Evolutionary conservation across 1,140 invertebrate genomes (phyloP).

Genomic region (Sarcophaga bullata): DNA sequence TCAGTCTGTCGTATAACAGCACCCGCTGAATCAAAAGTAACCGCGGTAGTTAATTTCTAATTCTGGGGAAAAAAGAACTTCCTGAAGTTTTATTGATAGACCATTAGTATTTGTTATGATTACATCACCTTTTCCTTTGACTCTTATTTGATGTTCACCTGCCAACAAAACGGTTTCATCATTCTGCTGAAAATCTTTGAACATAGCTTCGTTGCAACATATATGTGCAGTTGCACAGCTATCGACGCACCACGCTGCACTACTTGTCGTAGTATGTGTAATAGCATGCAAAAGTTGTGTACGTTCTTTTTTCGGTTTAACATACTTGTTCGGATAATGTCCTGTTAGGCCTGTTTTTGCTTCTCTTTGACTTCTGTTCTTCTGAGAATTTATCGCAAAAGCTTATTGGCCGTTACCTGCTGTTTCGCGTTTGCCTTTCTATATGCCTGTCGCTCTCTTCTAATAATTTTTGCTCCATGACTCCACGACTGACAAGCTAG

Average conservation of each 20-base stretch:
- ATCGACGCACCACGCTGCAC: slow-evolving; percentile 45
- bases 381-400: no score
- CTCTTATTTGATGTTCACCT: slow-evolving; percentile 41
- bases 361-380: no score
- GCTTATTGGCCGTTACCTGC: no score
- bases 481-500: no score
- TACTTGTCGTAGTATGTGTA: no score
- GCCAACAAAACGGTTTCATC: slow-evolving; percentile 44
- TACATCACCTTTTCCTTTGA: slow-evolving; percentile 37
- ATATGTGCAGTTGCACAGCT: slow-evolving; percentile 48
- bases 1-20: neutral
- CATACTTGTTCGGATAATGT: no score
- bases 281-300: no score
- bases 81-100: neutral
- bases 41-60: slow-evolving; percentile 40
- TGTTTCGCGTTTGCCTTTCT: no score
- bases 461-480: no score
- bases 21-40: neutral
- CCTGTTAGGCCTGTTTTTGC: no score
- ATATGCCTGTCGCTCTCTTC: no score
- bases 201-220: slow-evolving; percentile 22
- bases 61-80: neutral
- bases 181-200: slow-evolving; percentile 22
- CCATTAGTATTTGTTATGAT: neutral
- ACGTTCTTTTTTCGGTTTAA: no score